Percentiles rank a stretch among this genome's conserved stretches.
Conservation (phyloP, 2,113 vertebrate species). For the Hemicordylus capensis region DNA sequence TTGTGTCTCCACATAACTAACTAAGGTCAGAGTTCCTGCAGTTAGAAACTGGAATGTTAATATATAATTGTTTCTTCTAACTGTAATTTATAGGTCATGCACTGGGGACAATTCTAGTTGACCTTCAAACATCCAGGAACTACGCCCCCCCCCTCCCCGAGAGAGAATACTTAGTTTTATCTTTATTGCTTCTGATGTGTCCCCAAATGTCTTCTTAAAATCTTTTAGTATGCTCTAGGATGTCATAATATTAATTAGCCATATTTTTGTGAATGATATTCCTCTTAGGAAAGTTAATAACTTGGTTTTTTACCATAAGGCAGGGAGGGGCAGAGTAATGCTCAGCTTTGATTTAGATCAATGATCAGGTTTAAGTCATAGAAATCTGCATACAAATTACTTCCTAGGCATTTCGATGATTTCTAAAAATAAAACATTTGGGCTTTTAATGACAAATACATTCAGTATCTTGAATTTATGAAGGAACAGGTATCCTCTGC, state of each 20-base stretch:
- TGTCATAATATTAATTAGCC: neutral
- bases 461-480: neutral
- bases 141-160: no score
- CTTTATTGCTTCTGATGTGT: neutral
- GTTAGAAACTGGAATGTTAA: neutral
- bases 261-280: neutral
- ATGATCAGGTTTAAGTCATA: neutral
- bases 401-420: neutral
- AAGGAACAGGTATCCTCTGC: neutral
- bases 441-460: neutral
- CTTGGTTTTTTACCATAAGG: neutral
- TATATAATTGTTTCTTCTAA: neutral
- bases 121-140: neutral
- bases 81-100: neutral
- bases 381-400: constrained; percentile 1
- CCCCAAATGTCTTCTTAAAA: neutral
- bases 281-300: neutral
- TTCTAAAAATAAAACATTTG: neutral
- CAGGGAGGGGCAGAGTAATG: neutral
- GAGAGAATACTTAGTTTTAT: neutral
- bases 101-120: neutral
- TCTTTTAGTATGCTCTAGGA: neutral
- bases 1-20: neutral
- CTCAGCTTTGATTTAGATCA: neutral
- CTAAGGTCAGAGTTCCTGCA: neutral